phyloP scores from a whole-genome alignment of 1,140 invertebrate species.

The Zaprionus kolodkinae region DNA sequence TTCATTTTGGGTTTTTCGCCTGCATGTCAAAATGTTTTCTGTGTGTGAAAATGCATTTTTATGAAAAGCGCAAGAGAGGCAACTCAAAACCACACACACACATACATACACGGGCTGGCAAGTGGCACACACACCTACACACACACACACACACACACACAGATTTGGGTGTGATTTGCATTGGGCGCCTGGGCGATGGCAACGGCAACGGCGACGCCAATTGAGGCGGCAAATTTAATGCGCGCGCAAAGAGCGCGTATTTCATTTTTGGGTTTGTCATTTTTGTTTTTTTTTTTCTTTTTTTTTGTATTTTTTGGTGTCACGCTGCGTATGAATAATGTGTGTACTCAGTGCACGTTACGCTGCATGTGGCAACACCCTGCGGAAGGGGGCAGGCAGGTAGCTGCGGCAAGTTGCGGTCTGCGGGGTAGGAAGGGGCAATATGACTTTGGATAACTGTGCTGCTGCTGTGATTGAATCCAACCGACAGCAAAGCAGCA shows the following conservation, averaged over 20 bases:
- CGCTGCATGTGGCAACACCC: conserved; percentile 57
- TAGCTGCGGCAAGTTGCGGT: not conserved
- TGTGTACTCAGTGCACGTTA: conserved; percentile 48
- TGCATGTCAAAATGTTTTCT: conserved; percentile 36
- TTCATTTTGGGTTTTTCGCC: conserved; percentile 19
- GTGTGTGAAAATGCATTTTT: conserved; percentile 47
- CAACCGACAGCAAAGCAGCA: conserved; percentile 6
- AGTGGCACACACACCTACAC: not conserved
- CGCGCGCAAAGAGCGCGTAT: conserved; percentile 73
- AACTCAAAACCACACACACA: conserved; percentile 22
- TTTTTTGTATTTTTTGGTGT: conserved; percentile 57
- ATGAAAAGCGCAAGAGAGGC: conserved; percentile 38
- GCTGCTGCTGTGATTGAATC: conserved; percentile 36
- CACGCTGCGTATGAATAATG: conserved; percentile 81
- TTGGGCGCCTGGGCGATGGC: conserved; percentile 38
- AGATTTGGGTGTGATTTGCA: conserved; percentile 45
- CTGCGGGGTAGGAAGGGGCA: not conserved
- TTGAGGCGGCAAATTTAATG: conserved; percentile 75
- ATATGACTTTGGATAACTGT: not conserved
- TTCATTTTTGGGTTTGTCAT: conserved; percentile 65
- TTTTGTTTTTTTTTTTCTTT: conserved; percentile 44
- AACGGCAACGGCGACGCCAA: conserved; percentile 53
- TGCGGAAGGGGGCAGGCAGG: too few relatives aligned
- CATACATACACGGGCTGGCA: conserved; percentile 15
- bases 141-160: not conserved